phyloP scores from a whole-genome alignment of 1,140 invertebrate species.

The Listronotus oregonensis region DNA sequence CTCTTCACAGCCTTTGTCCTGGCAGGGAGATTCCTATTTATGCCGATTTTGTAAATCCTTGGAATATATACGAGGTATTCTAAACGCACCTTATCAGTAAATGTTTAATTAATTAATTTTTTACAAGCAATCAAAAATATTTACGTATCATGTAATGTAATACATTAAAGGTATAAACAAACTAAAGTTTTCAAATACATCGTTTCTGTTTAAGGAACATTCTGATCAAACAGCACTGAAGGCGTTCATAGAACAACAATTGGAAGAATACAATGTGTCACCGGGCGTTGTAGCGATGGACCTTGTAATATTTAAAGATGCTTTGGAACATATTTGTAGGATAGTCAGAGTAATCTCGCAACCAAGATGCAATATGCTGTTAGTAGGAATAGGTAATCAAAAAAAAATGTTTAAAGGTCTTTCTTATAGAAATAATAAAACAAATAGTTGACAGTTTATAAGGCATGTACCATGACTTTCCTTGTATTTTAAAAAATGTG shows the following conservation, averaged over 20 bases:
- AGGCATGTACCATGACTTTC: too few species aligned
- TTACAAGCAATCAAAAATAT: too few species aligned
- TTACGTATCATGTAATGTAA: too few species aligned
- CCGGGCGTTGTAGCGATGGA: conserved; percentile 79
- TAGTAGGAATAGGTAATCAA: conserved; percentile 72
- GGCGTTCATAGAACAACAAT: conserved; percentile 67
- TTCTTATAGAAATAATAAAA: background rate
- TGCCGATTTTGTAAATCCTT: conserved; percentile 78
- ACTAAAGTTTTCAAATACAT: too few species aligned
- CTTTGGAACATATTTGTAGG: conserved; percentile 82
- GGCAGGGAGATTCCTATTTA: conserved; percentile 75
- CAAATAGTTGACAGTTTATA: too few species aligned
- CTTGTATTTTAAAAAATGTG: too few species aligned
- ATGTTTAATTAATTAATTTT: too few species aligned
- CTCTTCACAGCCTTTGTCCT: conserved; percentile 79
- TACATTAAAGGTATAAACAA: too few species aligned
- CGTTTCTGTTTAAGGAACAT: conserved; percentile 57
- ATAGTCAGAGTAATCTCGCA: conserved; percentile 83
- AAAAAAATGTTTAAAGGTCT: background rate
- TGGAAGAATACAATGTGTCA: conserved; percentile 80
- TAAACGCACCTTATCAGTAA: background rate
- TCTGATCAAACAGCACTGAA: conserved; percentile 65
- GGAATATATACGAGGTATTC: conserved; percentile 71
- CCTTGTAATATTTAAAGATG: conserved; percentile 81
- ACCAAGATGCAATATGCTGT: conserved; percentile 78